Base-by-base conservation (phyloP, 2,113 vertebrate genomes). In the Aegypius monachus region DNA sequence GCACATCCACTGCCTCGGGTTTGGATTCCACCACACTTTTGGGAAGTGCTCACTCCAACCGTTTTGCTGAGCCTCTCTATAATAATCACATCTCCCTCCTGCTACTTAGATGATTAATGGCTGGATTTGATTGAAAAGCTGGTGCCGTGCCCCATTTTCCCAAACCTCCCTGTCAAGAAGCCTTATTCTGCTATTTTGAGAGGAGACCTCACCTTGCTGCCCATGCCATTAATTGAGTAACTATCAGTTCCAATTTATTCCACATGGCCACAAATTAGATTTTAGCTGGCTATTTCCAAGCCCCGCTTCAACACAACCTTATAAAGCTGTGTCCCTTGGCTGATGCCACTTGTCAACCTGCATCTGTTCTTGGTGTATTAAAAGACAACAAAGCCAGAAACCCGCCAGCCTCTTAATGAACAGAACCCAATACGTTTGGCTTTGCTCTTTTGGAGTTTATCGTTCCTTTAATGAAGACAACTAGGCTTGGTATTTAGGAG, bases 181-280 rank as follows among this genome's bases (percentile, higher is more conserved):
- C 80, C 53, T 84, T 86, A 85, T 82, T 93, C 90, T 89, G 96
- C 73, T 81, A 38, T 95, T 95, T 91, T 71, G 88, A 91, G 70
- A 82, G 70, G 61, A 91, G 92, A 68, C 95, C 85, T 97, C 91
- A 68, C 95, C 95, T 86, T 43, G 8, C 88, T 61, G 89, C 93
- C 97, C 52, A 71, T 40, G 85, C 77, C 74, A 88, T 96, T 95
- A 96, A 97, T 85, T 92, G 95, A 97, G 89, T 97, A 96, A 96
- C 91, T 82, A 97, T 96, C 95, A 93, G 90, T 42, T 97, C 90
- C 86, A 86, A 92, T 93, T 95, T 93, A 93, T 88, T 97, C 95
- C 93, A 88, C 96, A 95, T 96, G 96, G 93, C 92, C 93, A 87
- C 91, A 97, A 97, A 98, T 97, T 96, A 91, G 95, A 93, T 97